A percentile compares a stretch with the other conserved stretches of the same genome.
Evolutionary conservation across 2,888 invertebrate species (phyloP).

Genomic region (Cactoblastis cactorum): DNA sequence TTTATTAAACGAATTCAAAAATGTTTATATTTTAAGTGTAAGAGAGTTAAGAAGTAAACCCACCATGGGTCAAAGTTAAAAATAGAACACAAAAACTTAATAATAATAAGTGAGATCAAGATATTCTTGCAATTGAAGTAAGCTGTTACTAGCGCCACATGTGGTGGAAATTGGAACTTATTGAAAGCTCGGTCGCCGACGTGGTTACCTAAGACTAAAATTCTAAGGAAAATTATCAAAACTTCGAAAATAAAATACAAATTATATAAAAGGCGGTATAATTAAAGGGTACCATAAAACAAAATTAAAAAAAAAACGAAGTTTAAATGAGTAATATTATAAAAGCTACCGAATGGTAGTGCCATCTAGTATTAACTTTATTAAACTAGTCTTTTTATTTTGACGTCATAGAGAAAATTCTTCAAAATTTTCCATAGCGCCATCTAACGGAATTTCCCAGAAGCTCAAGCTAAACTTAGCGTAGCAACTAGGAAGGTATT

Average conservation of each 20-base stretch:
- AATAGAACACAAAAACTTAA: background rate
- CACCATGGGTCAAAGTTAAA: background rate
- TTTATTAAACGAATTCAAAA: no score
- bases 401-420: slow-evolving; percentile 5
- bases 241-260: background rate
- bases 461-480: background rate
- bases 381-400: background rate
- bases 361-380: slow-evolving; percentile 5
- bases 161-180: slow-evolving; percentile 36
- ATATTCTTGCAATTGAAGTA: slow-evolving; percentile 9
- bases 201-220: background rate
- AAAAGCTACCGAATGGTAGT: background rate
- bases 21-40: no score
- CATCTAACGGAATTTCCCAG: slow-evolving; percentile 17
- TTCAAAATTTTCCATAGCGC: background rate
- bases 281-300: no score
- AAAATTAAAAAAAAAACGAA: background rate
- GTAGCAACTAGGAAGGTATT: no score
- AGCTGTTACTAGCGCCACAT: slow-evolving; percentile 29
- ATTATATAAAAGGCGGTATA: background rate
- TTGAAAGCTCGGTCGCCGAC: slow-evolving; percentile 25
- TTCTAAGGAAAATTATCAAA: no score
- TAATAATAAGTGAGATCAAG: background rate
- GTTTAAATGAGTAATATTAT: background rate
- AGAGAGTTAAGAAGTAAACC: no score